Percentiles rank a stretch among this genome's conserved stretches.
phyloP scores from a whole-genome alignment of 2,113 vertebrate species.

The Eptatretus burgeri region DNA sequence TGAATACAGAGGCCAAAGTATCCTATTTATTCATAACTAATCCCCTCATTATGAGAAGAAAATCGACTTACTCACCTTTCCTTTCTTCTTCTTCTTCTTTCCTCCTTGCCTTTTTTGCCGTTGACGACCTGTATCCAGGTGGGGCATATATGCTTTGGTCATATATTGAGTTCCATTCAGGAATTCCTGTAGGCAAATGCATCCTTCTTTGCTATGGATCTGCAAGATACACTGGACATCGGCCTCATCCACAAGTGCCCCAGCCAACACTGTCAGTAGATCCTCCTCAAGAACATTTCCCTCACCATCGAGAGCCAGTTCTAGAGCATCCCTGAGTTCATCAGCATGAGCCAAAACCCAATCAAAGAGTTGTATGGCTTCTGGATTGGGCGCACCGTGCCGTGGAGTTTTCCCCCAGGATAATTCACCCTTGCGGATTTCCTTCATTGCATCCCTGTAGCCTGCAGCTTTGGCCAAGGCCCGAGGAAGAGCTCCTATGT shows the following conservation, averaged over 20 bases:
- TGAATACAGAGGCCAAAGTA: too few relatives aligned
- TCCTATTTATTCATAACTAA: too few relatives aligned
- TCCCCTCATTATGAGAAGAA: background rate
- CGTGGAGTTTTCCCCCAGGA: constrained; percentile 18
- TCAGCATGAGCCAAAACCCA: constrained; percentile 39
- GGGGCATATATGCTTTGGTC: constrained; percentile 28
- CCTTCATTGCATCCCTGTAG: constrained; percentile 31
- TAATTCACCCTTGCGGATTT: constrained; percentile 29
- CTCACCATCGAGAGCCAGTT: constrained; percentile 12
- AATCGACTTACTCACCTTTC: constrained; percentile 22
- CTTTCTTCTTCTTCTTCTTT: constrained; percentile 15
- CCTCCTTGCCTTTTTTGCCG: constrained; percentile 12
- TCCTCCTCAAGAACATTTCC: constrained; percentile 17
- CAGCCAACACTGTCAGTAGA: constrained; percentile 24
- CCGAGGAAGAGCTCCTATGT: constrained; percentile 23
- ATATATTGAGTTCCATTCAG: constrained; percentile 47
- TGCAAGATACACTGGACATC: constrained; percentile 18
- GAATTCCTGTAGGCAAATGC: constrained; percentile 31
- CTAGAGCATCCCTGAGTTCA: constrained; percentile 19
- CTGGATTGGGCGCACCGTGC: constrained; percentile 14
- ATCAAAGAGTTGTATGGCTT: constrained; percentile 36
- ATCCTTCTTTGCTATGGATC: constrained; percentile 19
- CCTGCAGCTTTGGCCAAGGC: constrained; percentile 27
- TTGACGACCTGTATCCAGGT: constrained; percentile 29
- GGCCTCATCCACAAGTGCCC: constrained; percentile 16